Evolutionary conservation across 2,797 vertebrate genomes (phyloP), one percentile per base, ranked within the genome.

Genomic region (Craterocephalus amniculus): DNA sequence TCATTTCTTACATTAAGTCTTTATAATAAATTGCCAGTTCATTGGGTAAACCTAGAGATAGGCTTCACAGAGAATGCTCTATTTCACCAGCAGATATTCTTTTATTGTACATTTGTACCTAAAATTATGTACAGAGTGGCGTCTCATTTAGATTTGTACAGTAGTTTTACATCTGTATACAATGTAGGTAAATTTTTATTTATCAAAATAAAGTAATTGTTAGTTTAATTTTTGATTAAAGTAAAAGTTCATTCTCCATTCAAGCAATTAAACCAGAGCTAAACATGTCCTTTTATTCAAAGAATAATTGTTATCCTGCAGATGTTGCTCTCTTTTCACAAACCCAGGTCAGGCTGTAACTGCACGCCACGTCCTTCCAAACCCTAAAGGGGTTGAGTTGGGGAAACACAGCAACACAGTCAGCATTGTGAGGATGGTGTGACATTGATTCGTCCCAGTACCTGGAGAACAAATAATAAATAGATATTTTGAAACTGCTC

Each of bases 281-380:
- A 20, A 43, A 10, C 24, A 8, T 57, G 4, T 56, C 22, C 13
- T 32, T 63, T 58, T 20, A 1, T 48, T 22, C 43, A 36, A 29
- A 18, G 32, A 31, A 1, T 29, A 20, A 35, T 26, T 14, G 38
- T 75, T 64, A 81, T 67, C 4, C 13, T 0, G 0, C 18, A 32
- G 55, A 27, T 9, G 1, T 56, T 34, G 83, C 69, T 55, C 29
- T 1, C 82, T 71, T 90, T 84, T 94, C 89, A 76, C 93, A 94
- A 73, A 95, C 92, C 93, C 93, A 94, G 75, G 87, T 93, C 14
- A 92, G 77, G 2, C 31, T 1, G 49, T 76, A 26, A 57, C 0
- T 24, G 76, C 93, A 94, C 6, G 88, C 84, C 16, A 80, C 91
- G 58, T 94, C 93, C 34, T 94, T 94, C 94, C 94, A 94, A 27